Base-by-base conservation (phyloP, 1,140 invertebrate species). In the Cyclargus thomasi region DNA sequence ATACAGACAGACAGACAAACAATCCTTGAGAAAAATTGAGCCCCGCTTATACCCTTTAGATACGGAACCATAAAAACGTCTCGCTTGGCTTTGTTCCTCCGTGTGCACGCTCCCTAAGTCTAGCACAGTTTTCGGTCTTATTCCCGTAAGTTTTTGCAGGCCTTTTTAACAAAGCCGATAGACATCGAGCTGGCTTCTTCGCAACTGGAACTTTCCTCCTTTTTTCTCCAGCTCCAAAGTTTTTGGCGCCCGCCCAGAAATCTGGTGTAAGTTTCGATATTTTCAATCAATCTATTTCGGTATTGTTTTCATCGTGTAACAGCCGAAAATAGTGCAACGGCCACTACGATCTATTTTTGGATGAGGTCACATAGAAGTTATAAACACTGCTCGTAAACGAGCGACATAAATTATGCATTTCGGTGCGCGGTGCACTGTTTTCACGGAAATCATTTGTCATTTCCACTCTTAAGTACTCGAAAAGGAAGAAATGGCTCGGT, bases 261-360 rank as follows among this genome's bases (percentile, higher is more conserved):
- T 59, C 20, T 59, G 20, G 20, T 59, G 55, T 59, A 59, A 59
- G 55, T 59, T 59, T 59, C 55, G 55, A 59, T 59, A 59, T 59
- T 59, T 59, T 59, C 55, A 59, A 59, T 59, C 55, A 59, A 59
- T 59, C 55, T 55, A 55, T 55, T 55, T 55, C 53, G 18, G 55
- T 20, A 21, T 59, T 59, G 55, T 59, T 59, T 47, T 59, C 55
- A 59, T 59, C 20, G 18, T 59, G 55, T 59, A 59, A 59, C 20
- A 59, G 55, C 55, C 55, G 55, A 59, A 59, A 59, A 59, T 59
- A 59, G 55, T 59, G 17, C 17, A 20, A 21, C 18, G 55, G 55
- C 18, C 10, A 20, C 10, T 59, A 59, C 17, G 1, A 20, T 59
- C 21, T 59, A 59, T 59, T 59, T 47, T 20, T 59, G 55, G 55